phyloP scores from a whole-genome alignment of 2,113 vertebrate genomes.

The Notothenia coriiceps region DNA sequence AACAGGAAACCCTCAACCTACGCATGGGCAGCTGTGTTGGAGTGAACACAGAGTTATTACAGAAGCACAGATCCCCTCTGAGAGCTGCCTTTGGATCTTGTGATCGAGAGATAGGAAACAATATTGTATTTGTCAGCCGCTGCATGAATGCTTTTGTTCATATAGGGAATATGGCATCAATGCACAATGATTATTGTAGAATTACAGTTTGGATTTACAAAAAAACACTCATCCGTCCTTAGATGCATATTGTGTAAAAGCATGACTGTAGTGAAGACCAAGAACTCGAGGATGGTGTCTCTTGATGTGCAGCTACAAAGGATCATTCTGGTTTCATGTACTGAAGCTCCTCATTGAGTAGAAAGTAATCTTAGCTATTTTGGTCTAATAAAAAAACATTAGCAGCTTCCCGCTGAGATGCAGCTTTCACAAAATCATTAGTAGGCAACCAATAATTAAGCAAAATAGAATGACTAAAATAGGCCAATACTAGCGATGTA shows the following conservation, averaged over 20 bases:
- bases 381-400: too few relatives aligned
- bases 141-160: constrained; percentile 27
- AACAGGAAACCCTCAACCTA: constrained; percentile 40
- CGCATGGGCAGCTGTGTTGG: constrained; percentile 35
- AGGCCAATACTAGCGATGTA: too few relatives aligned
- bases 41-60: constrained; percentile 45
- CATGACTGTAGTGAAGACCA: neutral
- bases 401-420: too few relatives aligned
- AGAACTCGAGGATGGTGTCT: neutral
- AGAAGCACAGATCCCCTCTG: constrained; percentile 7
- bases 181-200: constrained; percentile 18
- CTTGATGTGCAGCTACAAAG: neutral
- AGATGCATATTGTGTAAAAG: neutral
- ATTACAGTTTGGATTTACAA: constrained; percentile 20
- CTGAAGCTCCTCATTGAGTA: neutral
- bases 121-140: neutral
- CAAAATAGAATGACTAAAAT: too few relatives aligned
- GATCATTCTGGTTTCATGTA: neutral
- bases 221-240: constrained; percentile 1
- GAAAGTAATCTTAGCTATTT: neutral
- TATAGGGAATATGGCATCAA: neutral
- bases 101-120: constrained; percentile 34
- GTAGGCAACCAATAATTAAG: too few relatives aligned
- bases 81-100: constrained; percentile 33
- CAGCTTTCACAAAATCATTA: too few relatives aligned